Conservation (phyloP, 2,888 invertebrate species). For the Epinotia demarniana region DNA sequence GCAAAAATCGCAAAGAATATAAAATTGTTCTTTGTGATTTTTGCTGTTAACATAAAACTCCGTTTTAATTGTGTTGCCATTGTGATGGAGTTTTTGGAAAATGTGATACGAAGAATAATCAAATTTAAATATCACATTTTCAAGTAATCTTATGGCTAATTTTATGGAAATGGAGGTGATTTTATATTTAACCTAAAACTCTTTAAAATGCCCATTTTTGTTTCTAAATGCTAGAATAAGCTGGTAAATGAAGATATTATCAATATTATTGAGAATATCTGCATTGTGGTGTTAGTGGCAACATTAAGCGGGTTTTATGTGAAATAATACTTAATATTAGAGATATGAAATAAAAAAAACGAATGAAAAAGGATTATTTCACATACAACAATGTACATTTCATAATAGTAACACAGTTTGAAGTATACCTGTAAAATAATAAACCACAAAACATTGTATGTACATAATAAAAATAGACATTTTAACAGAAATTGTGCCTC, state of each 20-base stretch:
- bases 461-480: slow-evolving; percentile 68
- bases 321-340: slow-evolving; percentile 55
- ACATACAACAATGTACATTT: slow-evolving; percentile 51
- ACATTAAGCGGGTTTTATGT: slow-evolving; percentile 55
- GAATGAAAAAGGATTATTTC: slow-evolving; percentile 54
- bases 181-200: slow-evolving; percentile 46
- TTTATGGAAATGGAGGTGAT: slow-evolving; percentile 82
- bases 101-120: neutral
- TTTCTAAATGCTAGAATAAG: slow-evolving; percentile 59
- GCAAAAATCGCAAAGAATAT: neutral
- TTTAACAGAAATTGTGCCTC: slow-evolving; percentile 71
- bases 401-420: slow-evolving; percentile 48
- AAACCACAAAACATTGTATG: slow-evolving; percentile 41
- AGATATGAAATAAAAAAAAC: neutral
- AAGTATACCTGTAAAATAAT: slow-evolving; percentile 54
- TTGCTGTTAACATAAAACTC: neutral
- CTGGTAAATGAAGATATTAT: slow-evolving; percentile 59
- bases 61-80: neutral
- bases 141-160: slow-evolving; percentile 14
- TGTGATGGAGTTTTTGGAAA: neutral
- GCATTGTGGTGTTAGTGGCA: slow-evolving; percentile 71
- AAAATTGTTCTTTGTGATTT: neutral
- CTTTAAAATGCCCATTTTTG: slow-evolving; percentile 83
- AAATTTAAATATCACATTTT: slow-evolving; percentile 3
- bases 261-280: slow-evolving; percentile 66